Evolutionary conservation across 2,888 invertebrate genomes (phyloP).

Genomic region (Steinernema carpocapsae): DNA sequence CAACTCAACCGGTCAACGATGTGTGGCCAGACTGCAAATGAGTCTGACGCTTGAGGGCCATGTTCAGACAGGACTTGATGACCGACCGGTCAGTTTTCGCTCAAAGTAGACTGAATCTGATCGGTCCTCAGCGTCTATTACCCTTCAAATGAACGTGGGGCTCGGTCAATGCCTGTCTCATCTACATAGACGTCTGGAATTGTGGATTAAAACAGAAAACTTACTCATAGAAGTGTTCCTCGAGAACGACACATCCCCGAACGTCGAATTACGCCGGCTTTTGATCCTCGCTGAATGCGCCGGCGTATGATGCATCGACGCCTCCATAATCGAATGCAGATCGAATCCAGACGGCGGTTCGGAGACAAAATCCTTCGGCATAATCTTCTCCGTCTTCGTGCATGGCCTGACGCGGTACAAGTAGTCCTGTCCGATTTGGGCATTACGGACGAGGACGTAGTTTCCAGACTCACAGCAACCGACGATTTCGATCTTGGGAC

Average conservation of each 20-base stretch:
- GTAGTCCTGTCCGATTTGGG: background rate
- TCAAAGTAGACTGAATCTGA: too few relatives aligned
- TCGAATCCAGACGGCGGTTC: slow-evolving; percentile 12
- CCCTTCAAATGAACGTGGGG: too few relatives aligned
- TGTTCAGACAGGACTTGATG: too few relatives aligned
- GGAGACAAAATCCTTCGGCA: background rate
- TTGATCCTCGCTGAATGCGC: background rate
- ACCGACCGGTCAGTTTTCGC: too few relatives aligned
- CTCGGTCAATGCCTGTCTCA: too few relatives aligned
- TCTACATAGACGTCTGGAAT: background rate
- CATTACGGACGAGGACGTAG: background rate
- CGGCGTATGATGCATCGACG: background rate
- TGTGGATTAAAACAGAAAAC: too few relatives aligned
- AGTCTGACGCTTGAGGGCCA: too few relatives aligned
- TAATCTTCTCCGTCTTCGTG: background rate
- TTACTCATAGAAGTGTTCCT: background rate
- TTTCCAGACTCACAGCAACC: background rate
- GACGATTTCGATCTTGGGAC: background rate
- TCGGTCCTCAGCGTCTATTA: too few relatives aligned
- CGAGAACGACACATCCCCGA: too few relatives aligned
- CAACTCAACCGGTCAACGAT: too few relatives aligned
- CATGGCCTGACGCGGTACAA: slow-evolving; percentile 9
- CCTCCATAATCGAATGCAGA: background rate
- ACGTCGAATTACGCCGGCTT: too few relatives aligned
- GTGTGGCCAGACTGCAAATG: too few relatives aligned